Percentiles rank a stretch among this genome's conserved stretches.
These are phyloP conservation scores for Eupristina koningsbergeri DNA, from an alignment of 1,140 invertebrate genomes.

Conservation along the genomic window DNA sequence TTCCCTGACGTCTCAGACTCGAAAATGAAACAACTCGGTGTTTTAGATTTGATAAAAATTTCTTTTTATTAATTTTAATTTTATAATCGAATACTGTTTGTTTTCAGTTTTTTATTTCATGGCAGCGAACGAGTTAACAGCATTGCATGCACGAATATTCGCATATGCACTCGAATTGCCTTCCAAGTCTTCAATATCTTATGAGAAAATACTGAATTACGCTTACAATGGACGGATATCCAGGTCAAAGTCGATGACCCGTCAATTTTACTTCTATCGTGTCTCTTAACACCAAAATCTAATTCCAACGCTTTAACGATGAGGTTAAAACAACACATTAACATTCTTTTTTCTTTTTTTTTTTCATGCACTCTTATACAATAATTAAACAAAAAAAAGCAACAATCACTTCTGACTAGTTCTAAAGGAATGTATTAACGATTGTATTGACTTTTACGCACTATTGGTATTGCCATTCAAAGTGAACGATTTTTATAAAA, in stretches of 20 bases:
- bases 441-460: neutral
- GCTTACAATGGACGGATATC: conserved; percentile 62
- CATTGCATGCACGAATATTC: neutral
- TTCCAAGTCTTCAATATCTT: conserved; percentile 28
- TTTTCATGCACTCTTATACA: neutral
- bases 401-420: neutral
- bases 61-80: too few species aligned
- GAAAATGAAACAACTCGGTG: too few species aligned
- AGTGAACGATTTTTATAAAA: too few species aligned
- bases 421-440: neutral
- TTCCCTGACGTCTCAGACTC: too few species aligned
- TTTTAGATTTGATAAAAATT: too few species aligned
- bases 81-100: neutral
- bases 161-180: neutral
- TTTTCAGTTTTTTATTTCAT: neutral
- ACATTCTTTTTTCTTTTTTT: neutral
- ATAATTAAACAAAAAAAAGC: neutral
- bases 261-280: conserved; percentile 19
- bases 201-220: conserved; percentile 45
- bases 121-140: neutral
- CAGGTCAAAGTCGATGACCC: conserved; percentile 57
- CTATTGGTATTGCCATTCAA: too few species aligned
- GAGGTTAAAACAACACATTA: neutral
- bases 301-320: neutral
- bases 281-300: conserved; percentile 14